Evolutionary conservation across 2,113 vertebrate genomes (phyloP).

Genomic region (Plotosus lineatus): DNA sequence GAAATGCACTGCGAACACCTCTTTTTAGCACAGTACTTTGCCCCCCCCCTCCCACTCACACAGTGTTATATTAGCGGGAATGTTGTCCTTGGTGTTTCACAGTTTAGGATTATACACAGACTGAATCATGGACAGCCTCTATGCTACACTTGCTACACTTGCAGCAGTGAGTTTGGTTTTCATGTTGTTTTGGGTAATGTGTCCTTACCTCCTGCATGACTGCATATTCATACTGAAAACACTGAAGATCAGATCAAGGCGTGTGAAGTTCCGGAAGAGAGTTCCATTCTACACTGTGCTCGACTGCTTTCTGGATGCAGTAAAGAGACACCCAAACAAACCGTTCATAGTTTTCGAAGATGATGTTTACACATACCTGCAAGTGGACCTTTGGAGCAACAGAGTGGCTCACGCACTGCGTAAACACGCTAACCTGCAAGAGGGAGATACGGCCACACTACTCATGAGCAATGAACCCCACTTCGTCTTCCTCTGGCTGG

Average conservation of each 20-base stretch:
- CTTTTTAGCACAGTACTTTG: neutral
- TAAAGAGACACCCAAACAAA: conserved; percentile 57
- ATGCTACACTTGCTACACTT: neutral
- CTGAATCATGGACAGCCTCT: neutral
- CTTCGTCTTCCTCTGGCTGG: conserved; percentile 65
- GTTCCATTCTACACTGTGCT: neutral
- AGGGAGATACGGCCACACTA: conserved; percentile 60
- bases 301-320: conserved; percentile 48
- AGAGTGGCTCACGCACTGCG: conserved; percentile 54
- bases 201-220: conserved; percentile 28
- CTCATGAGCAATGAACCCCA: conserved; percentile 63
- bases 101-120: neutral
- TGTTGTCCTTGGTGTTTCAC: neutral
- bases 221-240: neutral
- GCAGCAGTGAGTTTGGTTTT: neutral
- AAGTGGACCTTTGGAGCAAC: conserved; percentile 64
- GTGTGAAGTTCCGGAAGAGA: neutral
- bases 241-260: neutral
- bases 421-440: conserved; percentile 35
- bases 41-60: neutral
- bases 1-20: neutral
- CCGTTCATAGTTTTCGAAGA: conserved; percentile 62
- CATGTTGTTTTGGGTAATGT: neutral
- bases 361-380: conserved; percentile 57
- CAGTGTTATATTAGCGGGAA: neutral